These are phyloP conservation scores for Macaria liturata DNA, from an alignment of 2,888 invertebrate genomes.

Conservation along the genomic window DNA sequence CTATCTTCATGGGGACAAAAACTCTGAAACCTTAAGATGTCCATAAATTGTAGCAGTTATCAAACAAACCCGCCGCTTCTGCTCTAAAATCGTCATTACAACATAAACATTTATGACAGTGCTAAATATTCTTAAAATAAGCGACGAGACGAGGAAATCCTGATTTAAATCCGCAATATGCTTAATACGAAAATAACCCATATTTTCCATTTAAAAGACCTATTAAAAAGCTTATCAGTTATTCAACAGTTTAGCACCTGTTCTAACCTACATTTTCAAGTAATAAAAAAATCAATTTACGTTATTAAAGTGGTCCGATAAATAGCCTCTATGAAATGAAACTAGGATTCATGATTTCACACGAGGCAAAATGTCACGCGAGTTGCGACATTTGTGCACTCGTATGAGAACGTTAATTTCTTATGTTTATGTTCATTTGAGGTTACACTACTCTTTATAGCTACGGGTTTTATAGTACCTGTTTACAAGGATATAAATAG, in stretches of 20 bases:
- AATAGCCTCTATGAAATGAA: conserved; percentile 13
- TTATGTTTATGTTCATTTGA: background rate
- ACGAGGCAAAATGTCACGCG: conserved; percentile 15
- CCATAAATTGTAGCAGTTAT: too few relatives aligned
- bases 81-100: background rate
- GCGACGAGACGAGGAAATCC: conserved; percentile 16
- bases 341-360: conserved; percentile 9
- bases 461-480: background rate
- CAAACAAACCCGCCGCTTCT: background rate
- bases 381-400: conserved; percentile 5
- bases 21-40: too few relatives aligned
- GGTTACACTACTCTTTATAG: conserved; percentile 1
- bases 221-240: conserved; percentile 5
- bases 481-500: too few relatives aligned
- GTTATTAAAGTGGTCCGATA: conserved; percentile 13
- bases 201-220: background rate
- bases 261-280: conserved; percentile 18
- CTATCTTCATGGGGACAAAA: too few relatives aligned
- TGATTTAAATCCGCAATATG: conserved; percentile 13
- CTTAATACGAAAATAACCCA: background rate
- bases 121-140: conserved; percentile 1
- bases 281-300: conserved; percentile 21
- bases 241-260: conserved; percentile 17
- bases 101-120: conserved; percentile 1
- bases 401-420: background rate